Evolutionary conservation across 2,888 invertebrate genomes (phyloP), one percentile per base, ranked within the genome.

Genomic region (Hemistola chrysoprasaria): DNA sequence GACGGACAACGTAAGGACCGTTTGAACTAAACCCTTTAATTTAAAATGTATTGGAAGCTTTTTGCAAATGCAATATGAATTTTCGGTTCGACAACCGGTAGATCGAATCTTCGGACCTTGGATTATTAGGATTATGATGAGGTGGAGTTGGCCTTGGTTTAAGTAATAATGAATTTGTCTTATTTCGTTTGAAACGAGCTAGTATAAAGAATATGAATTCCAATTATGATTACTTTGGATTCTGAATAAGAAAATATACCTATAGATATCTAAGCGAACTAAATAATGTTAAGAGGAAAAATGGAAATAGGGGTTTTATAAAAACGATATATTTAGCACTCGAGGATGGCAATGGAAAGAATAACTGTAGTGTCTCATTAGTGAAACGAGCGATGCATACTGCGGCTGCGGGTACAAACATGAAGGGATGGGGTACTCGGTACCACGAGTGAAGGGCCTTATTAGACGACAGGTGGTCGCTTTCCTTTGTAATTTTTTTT

Each of bases 311-410:
- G 11, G 34, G 20, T 35, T 33, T 36, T 50, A 23, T 20, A 16
- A 39, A 44, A 46, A 28, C 11, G 26, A 46, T 47, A 39, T 36
- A 28, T 30, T 35, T 42, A 40, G 34, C 53, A 39, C 49, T 53
- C 41, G 52, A 59, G 54, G 53, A 62, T 48, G 46, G 59, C 57
- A 62, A 58, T 62, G 49, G 56, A 57, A 61, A 59, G 60, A 59
- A 59, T 60, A 60, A 53, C 56, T 66, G 65, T 62, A 66, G 70
- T 58, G 67, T 57, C 76, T 76, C 74, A 76, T 77, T 77, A 77
- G 71, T 53, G 58, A 50, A 61, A 60, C 61, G 62, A 66, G 62
- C 64, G 65, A 65, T 52, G 64, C 71, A 65, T 67, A 62, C 62
- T 53, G 59, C 44, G 57, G 63, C 57, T 50, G 56, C 53, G 2